Evolutionary conservation across 2,888 invertebrate species (phyloP).

Genomic region (Ichneumoninae sp.): DNA sequence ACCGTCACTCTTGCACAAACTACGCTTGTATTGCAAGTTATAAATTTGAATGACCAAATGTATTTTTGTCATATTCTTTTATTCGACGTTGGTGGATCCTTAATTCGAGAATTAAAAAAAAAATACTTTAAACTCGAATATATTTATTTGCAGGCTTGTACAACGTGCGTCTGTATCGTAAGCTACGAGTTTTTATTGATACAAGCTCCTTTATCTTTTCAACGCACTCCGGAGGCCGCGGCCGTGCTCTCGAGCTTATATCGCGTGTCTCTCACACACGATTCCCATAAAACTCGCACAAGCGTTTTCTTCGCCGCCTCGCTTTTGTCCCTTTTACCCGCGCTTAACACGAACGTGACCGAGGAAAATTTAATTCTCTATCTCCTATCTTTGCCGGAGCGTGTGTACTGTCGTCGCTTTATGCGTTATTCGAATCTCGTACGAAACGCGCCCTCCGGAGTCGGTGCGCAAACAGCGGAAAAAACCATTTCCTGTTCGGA

Average conservation of each 20-base stretch:
- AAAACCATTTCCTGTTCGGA: conserved; percentile 21
- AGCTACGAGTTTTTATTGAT: neutral
- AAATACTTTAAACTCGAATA: no score
- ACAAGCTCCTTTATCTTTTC: conserved; percentile 16
- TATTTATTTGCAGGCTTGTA: neutral
- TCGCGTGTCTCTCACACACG: conserved; percentile 53
- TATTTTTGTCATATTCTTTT: no score
- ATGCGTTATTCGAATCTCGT: neutral
- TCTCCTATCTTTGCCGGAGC: conserved; percentile 5
- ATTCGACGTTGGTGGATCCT: no score
- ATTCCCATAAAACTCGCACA: conserved; percentile 61
- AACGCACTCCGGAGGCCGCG: conserved; percentile 50
- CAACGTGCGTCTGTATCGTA: neutral
- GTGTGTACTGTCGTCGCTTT: neutral
- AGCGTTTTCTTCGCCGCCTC: conserved; percentile 44
- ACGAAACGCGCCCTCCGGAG: neutral
- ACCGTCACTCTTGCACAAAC: neutral
- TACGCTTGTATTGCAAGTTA: neutral
- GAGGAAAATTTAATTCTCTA: conserved; percentile 14
- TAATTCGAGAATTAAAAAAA: no score
- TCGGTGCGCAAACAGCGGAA: conserved; percentile 15
- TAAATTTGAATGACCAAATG: no score
- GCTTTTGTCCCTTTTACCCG: conserved; percentile 27
- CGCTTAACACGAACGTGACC: conserved; percentile 5
- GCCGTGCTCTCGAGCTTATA: conserved; percentile 38